Evolutionary conservation across 1,140 invertebrate species (phyloP), one percentile per base, ranked within the genome.

Genomic region (Sycophila sp.): DNA sequence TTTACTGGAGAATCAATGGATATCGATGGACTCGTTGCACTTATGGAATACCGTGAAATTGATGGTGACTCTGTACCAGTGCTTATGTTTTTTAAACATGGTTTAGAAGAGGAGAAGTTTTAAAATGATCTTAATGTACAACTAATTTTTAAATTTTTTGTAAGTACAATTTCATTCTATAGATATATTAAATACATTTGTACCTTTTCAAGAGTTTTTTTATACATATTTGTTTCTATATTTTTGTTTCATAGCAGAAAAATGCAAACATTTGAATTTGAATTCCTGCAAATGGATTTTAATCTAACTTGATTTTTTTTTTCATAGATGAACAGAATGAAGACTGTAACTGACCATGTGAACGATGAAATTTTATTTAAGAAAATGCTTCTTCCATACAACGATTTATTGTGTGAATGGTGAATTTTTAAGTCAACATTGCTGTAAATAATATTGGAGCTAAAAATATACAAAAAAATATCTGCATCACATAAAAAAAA

Each of bases 1-100:
- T 98, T 96, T 87, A 96, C 95, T 69, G 96, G 96, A 34, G 96
- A 97, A 88, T 96, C 94, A 1, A 96, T 97, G 93, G 95, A 98
- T 76, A 91, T 92, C 71, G 97, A 98, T 73, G 96, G 95, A 70
- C 92, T 97, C 90, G 92, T 98, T n/a, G 96, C 91, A 53, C 88
- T 98, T 70, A 89, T 96, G 82, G 96, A 98, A 85, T 98, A 98
- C 81, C 92, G 96, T 81, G 95, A 97, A 34, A 92, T 95, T 59
- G 90, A 96, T 75, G 94, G 92, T 42, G 86, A 91, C 0, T 93
- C 92, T 75, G 89, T 91, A 15, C 96, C 96, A 42, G 91, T 96
- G 65, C 87, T 98, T 78, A 96, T 97, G 92, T 97, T 97, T 85
- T 97, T 97, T 86, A 98, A 98, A 87, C 96, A 98, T 82, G 97